A percentile compares a stretch with the other conserved stretches of the same genome.
These are phyloP conservation scores for Nettapus auritus DNA, from an alignment of 2,113 vertebrate species.

Conservation along the genomic window DNA sequence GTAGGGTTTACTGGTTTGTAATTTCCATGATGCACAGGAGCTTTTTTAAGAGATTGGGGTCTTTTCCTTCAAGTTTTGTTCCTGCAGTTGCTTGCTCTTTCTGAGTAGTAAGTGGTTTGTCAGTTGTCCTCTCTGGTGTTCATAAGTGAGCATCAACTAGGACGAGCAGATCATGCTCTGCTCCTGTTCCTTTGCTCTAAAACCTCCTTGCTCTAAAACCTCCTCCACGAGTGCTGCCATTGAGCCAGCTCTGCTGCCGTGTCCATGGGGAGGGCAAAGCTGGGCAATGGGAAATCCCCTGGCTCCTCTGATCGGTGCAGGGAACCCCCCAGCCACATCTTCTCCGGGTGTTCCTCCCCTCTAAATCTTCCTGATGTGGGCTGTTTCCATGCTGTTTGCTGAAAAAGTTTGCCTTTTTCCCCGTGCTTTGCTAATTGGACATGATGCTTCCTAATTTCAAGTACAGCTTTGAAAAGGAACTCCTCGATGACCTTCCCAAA, in stretches of 20 bases:
- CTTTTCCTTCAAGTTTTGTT: not conserved
- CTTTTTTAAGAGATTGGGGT: not conserved
- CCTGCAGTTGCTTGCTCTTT: not conserved
- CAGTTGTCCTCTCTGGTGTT: not conserved
- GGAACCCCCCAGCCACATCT: not conserved
- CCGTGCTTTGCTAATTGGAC: not conserved
- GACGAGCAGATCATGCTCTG: not conserved
- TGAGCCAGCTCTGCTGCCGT: not conserved
- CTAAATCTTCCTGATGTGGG: not conserved
- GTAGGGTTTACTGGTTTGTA: not conserved
- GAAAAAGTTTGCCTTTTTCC: no score
- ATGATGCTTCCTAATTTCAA: not conserved
- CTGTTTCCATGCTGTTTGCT: not conserved
- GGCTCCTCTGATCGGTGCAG: not conserved
- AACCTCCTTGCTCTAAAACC: not conserved
- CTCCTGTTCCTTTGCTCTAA: not conserved
- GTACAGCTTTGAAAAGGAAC: not conserved
- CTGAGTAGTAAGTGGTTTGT: not conserved
- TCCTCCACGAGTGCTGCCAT: not conserved
- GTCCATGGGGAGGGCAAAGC: not conserved
- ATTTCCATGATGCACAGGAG: not conserved
- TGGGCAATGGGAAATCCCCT: not conserved
- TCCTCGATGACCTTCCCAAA: constrained; percentile 17
- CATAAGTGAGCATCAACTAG: not conserved
- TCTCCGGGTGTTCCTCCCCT: not conserved